Conservation (phyloP, 2,113 vertebrate genomes). For the Dasyornis broadbenti region DNA sequence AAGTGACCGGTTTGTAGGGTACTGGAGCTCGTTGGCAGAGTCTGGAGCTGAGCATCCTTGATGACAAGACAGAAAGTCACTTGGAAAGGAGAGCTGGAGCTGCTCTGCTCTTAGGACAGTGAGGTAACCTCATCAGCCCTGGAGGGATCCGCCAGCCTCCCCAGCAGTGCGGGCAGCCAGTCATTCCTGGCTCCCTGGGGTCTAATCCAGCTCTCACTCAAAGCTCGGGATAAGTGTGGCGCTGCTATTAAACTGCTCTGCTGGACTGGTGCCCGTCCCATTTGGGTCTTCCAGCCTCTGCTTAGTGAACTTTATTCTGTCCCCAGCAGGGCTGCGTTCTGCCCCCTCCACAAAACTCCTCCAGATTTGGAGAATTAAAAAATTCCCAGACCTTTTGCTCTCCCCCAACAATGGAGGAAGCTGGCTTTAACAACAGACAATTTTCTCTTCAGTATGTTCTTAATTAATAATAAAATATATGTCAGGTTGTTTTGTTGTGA, state of each 20-base stretch:
- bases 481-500: background rate
- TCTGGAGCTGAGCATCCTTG: background rate
- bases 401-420: background rate
- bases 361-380: background rate
- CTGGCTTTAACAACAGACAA: background rate
- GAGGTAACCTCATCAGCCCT: background rate
- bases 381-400: background rate
- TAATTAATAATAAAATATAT: slow-evolving; percentile 51
- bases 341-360: background rate
- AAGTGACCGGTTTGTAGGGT: background rate
- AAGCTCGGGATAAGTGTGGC: background rate
- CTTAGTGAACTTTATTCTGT: background rate
- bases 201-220: background rate
- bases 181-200: background rate
- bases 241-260: background rate
- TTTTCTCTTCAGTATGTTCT: background rate
- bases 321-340: background rate
- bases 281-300: background rate
- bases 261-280: background rate
- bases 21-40: background rate
- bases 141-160: background rate
- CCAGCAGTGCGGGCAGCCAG: background rate
- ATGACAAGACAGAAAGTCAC: background rate
- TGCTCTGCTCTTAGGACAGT: background rate
- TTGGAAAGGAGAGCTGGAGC: background rate